Percentiles rank a stretch among this genome's conserved stretches.
These are phyloP conservation scores for Athalia rosae DNA, from an alignment of 2,888 invertebrate genomes.

Conservation along the genomic window DNA sequence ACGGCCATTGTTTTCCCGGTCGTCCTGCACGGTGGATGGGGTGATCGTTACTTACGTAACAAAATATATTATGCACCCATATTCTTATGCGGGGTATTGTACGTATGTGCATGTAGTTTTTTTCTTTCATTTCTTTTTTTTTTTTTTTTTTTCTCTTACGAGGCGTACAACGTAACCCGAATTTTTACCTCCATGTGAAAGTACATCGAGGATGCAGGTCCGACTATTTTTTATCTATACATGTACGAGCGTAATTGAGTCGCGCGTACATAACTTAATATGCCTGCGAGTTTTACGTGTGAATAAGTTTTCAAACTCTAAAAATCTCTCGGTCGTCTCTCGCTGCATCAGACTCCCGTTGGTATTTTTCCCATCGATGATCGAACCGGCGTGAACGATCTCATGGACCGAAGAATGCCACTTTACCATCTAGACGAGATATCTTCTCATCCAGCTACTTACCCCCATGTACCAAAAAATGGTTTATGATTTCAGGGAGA, in stretches of 20 bases:
- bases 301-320: constrained; percentile 5
- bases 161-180: not conserved
- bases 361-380: constrained; percentile 42
- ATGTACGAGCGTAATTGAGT: constrained; percentile 27
- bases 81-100: too few species aligned
- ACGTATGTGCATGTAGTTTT: not conserved
- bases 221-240: too few species aligned
- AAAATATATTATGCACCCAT: too few species aligned
- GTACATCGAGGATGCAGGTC: not conserved
- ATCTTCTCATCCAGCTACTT: not conserved
- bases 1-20: too few species aligned
- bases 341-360: constrained; percentile 1
- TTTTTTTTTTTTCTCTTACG: not conserved
- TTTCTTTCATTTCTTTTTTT: not conserved
- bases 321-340: constrained; percentile 22
- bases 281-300: constrained; percentile 40
- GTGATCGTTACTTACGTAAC: too few species aligned
- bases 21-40: too few species aligned
- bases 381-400: constrained; percentile 34
- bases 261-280: constrained; percentile 38
- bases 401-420: constrained; percentile 32
- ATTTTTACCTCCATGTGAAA: not conserved
- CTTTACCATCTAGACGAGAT: constrained; percentile 3
- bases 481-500: constrained; percentile 17
- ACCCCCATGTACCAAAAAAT: constrained; percentile 17